Evolutionary conservation across 2,113 vertebrate genomes (phyloP), one percentile per base, ranked within the genome.

Genomic region (Pelecanoides urinatrix): DNA sequence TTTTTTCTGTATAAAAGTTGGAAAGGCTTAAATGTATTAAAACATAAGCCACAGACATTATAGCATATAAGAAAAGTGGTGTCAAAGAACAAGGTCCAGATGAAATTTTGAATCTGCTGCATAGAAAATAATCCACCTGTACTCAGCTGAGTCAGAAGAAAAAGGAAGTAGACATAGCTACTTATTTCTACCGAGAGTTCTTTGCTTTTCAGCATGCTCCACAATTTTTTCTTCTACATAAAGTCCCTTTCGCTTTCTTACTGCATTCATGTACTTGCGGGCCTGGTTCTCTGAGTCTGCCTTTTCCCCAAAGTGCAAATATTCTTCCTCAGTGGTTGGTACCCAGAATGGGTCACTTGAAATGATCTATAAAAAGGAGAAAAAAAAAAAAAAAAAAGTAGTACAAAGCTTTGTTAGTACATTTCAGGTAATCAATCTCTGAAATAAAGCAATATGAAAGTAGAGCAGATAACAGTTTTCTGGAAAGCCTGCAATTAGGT

Each of bases 271-370:
- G 98, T 99, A 99, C 96, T 99, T 99, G 53, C 99, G 98, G 36
- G 99, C 98, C 98, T 99, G 99, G 97, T 99, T 99, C 93, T 98
- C 98, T 0, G 99, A 99, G 94, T 99, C 99, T 0, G 99, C 99
- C 95, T 99, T 99, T 89, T 99, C 99, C 56, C 99, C 99, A 29
- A 99, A 99, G 97, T 99, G 99, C 94, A 99, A 96, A 95, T 99
- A 99, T 34, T 99, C 99, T 84, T 99, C 99, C 76, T 99, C 99
- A 0, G 99, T 99, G 77, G 99, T 99, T 4, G 99, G 99, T 15
- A 99, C 99, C 99, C 99, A 99, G 97, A 98, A 99, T 0, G 99
- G 99, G 93, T 99, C 99, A 13, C 99, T 99, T 34, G 97, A 86
- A 93, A 99, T 99, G 70, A 99, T 97, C 99, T 99, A 25, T 19